These are phyloP conservation scores for Lasioglossum malachurum DNA, from an alignment of 2,888 invertebrate genomes.

Conservation along the genomic window DNA sequence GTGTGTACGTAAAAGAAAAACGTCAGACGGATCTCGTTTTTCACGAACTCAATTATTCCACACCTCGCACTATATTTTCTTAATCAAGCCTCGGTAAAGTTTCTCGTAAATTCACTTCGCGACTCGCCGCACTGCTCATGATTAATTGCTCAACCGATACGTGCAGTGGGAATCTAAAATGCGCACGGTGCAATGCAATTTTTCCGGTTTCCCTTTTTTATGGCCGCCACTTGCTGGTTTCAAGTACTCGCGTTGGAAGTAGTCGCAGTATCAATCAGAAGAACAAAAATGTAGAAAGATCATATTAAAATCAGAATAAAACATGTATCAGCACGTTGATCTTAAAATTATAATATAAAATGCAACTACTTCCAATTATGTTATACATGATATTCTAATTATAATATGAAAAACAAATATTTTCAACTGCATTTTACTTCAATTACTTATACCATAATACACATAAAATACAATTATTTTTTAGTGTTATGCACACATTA, in stretches of 20 bases:
- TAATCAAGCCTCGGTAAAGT: constrained; percentile 13
- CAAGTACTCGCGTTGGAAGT: neutral
- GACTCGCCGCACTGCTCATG: constrained; percentile 24
- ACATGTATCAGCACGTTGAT: neutral
- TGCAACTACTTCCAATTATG: neutral
- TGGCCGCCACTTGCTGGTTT: neutral
- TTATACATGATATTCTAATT: neutral
- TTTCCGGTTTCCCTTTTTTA: neutral
- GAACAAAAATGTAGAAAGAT: neutral
- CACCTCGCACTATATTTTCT: constrained; percentile 17
- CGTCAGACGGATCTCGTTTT: constrained; percentile 50
- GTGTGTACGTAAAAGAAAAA: constrained; percentile 19
- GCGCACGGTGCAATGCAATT: neutral
- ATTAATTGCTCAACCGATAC: constrained; percentile 49
- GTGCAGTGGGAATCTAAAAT: constrained; percentile 41
- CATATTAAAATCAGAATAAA: neutral
- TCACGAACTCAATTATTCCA: constrained; percentile 61
- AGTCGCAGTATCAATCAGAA: neutral
- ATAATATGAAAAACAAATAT: neutral
- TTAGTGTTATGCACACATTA: no score
- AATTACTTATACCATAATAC: no score
- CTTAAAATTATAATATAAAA: neutral
- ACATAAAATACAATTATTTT: no score
- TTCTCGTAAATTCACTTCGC: constrained; percentile 54
- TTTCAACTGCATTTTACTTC: neutral